A percentile compares a stretch with the other conserved stretches of the same genome.
Conservation (phyloP, 2,113 vertebrate species). For the Marmota flaviventris region DNA sequence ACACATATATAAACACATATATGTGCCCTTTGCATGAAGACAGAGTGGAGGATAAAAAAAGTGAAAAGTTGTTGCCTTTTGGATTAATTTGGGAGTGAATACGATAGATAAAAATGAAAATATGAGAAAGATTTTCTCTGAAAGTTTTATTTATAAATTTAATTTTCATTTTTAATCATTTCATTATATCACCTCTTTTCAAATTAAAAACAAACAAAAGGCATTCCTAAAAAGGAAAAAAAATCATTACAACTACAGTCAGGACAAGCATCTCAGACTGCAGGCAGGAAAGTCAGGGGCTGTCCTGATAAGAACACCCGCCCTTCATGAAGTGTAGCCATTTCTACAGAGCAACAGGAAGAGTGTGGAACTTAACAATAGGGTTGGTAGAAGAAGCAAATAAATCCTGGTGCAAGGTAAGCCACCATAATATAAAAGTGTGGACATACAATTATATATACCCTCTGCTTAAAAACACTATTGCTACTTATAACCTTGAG, state of each 20-base stretch:
- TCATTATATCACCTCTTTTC: background rate
- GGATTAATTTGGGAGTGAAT: background rate
- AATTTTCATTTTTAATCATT: background rate
- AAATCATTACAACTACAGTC: background rate
- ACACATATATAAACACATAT: background rate
- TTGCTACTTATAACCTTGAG: background rate
- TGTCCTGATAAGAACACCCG: background rate
- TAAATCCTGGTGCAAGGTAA: background rate
- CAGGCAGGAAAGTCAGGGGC: too few relatives aligned
- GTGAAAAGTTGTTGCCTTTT: background rate
- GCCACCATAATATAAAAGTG: background rate
- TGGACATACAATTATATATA: background rate
- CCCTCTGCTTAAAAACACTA: background rate
- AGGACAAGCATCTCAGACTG: background rate
- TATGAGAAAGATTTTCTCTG: background rate
- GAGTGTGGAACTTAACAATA: background rate
- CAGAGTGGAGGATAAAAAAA: background rate
- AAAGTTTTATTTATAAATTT: conserved; percentile 5
- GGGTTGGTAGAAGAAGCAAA: background rate
- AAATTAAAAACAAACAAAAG: conserved; percentile 4
- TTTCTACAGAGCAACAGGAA: background rate
- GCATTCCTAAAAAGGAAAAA: background rate
- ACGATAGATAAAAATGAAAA: background rate
- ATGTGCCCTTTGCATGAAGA: background rate
- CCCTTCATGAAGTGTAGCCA: background rate